phyloP scores from a whole-genome alignment of 2,113 vertebrate genomes.

The Penelope pileata region DNA sequence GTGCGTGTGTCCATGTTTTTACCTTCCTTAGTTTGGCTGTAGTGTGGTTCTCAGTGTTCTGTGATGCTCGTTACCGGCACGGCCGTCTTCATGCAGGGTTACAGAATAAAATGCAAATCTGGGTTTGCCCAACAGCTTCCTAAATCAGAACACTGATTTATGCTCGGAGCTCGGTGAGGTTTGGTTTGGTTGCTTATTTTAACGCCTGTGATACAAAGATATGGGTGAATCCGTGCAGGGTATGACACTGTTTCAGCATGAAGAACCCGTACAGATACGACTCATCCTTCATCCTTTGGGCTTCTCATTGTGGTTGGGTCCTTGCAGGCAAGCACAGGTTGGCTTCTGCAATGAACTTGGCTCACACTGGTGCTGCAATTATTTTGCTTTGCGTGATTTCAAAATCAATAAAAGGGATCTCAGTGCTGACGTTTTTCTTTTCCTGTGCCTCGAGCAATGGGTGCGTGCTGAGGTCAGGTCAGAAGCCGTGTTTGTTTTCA shows the following conservation, averaged over 20 bases:
- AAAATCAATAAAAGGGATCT: not conserved
- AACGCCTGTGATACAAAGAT: not conserved
- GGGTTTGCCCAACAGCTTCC: not conserved
- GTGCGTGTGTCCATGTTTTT: not conserved
- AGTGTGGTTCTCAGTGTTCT: not conserved
- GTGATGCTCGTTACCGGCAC: not conserved
- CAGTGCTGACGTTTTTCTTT: not conserved
- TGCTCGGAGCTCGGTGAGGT: not conserved
- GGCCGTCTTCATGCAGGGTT: not conserved
- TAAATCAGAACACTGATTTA: not conserved
- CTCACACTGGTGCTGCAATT: not conserved
- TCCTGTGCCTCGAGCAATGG: not conserved
- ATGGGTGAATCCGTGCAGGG: not conserved
- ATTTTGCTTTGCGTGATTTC: not conserved
- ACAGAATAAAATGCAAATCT: constrained; percentile 9
- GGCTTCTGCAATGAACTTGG: not conserved
- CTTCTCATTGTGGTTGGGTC: not conserved
- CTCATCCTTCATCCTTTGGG: not conserved
- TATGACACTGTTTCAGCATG: not conserved
- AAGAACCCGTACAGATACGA: not conserved
- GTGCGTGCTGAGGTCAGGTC: not conserved
- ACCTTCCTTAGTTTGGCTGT: not conserved
- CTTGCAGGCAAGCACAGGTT: not conserved
- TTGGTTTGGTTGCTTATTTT: not conserved
- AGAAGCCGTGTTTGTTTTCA: constrained; percentile 18